Base-by-base conservation (phyloP, 64 coral and sea anemone genomes). In the Hydrozoanthus tunicans region DNA sequence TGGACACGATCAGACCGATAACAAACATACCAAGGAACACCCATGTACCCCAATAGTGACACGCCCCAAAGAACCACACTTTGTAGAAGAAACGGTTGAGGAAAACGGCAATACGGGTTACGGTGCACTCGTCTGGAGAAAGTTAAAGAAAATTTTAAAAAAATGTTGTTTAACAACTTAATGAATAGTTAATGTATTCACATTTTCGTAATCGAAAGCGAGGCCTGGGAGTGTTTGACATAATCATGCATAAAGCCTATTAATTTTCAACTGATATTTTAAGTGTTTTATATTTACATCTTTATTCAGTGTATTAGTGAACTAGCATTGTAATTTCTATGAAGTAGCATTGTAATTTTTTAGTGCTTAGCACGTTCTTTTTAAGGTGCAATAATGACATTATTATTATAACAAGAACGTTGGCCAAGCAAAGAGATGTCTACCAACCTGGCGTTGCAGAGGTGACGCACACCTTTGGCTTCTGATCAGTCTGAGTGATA, bases 21-120 rank as follows among this genome's bases (percentile, higher is more conserved):
- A 92, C 6, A 56, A 96, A 99, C 27, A 98, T 94, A 24, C 86
- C 27, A 51, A 98, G 73, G 53, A 98, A 98, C 0, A 98, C 27
- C 96, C 96, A 98, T 1, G 96, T 95, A 11, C 96, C 96, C 96
- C 96, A 98, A 73, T 95, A 98, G 79, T 98, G 93, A 88, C 96
- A 98, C 5, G 92, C 96, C 59, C 96, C 94, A 61, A 98, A 95
- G 75, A 98, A 98, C 96, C 96, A 98, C 13, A 95, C 90, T 91
- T 98, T 98, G 92, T 98, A 98, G 89, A 98, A 98, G 70, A 98
- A 98, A 51, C 96, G 83, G 58, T 95, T 93, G 3, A 98, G 92
- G 43, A 95, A 95, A 5, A 95, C 94, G 9, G 94, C 91, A 84
- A 95, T 95, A 58, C 96, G 89, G 11, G 94, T 98, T 81, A 95